Percentiles rank a stretch among this genome's conserved stretches.
These are phyloP conservation scores for Noctua pronuba DNA, from an alignment of 2,888 invertebrate genomes.

Conservation along the genomic window DNA sequence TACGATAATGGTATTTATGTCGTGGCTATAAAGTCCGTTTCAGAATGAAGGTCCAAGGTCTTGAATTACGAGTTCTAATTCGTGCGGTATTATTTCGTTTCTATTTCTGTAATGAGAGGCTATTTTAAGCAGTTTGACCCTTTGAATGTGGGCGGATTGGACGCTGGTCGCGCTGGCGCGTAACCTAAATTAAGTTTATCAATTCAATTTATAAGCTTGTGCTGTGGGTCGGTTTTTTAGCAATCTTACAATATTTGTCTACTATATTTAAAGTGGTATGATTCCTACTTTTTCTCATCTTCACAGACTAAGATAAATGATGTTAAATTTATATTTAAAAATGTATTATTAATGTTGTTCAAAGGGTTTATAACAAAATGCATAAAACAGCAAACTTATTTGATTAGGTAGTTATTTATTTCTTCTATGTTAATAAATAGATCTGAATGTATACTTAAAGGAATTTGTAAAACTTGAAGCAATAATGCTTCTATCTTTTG, in stretches of 20 bases:
- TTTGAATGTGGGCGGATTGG: constrained; percentile 39
- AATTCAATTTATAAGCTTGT: constrained; percentile 1
- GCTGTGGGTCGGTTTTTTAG: constrained; percentile 1
- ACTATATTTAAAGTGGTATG: neutral
- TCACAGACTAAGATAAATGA: constrained; percentile 22
- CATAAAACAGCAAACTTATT: constrained; percentile 47
- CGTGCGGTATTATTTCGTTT: constrained; percentile 59
- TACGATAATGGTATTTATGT: constrained; percentile 48
- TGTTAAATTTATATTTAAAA: constrained; percentile 6
- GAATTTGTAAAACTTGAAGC: constrained; percentile 75
- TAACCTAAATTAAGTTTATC: constrained; percentile 20
- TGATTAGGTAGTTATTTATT: constrained; percentile 60
- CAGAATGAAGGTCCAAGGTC: constrained; percentile 50
- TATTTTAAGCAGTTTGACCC: constrained; percentile 51
- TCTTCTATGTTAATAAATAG: constrained; percentile 69
- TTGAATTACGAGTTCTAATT: constrained; percentile 45
- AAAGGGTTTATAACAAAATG: constrained; percentile 46
- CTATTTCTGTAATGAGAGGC: constrained; percentile 59
- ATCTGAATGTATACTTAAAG: constrained; percentile 77
- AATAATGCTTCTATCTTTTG: constrained; percentile 77
- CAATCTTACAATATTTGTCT: constrained; percentile 3
- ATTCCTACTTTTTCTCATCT: neutral
- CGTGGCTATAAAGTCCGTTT: constrained; percentile 42
- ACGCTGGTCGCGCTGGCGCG: constrained; percentile 6
- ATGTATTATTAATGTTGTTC: constrained; percentile 26